phyloP scores from a whole-genome alignment of 2,888 invertebrate genomes.

The Molorchus minor region DNA sequence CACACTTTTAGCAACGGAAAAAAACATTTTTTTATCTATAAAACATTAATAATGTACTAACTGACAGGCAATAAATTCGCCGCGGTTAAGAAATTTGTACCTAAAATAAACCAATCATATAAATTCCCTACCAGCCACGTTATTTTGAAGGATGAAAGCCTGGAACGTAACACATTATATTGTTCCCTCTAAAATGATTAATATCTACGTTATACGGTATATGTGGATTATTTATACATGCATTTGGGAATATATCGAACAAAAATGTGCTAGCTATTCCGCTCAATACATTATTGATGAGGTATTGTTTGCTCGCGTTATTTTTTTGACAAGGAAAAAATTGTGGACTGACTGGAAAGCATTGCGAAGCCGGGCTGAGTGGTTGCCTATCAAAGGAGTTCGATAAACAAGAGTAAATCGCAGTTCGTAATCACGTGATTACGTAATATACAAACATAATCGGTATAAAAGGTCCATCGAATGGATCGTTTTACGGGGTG shows the following conservation, averaged over 20 bases:
- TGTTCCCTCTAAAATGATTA: constrained; percentile 26
- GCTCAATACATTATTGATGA: constrained; percentile 30
- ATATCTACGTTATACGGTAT: constrained; percentile 7
- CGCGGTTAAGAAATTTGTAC: neutral
- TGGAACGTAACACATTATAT: constrained; percentile 18
- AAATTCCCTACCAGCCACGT: neutral
- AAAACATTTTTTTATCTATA: too few relatives aligned
- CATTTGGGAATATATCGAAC: constrained; percentile 21
- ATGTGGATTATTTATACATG: constrained; percentile 27
- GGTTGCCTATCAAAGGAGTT: constrained; percentile 2
- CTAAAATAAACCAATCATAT: constrained; percentile 1
- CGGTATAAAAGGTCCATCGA: too few relatives aligned
- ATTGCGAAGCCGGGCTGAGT: neutral
- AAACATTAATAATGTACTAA: too few relatives aligned
- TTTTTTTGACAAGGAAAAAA: constrained; percentile 29
- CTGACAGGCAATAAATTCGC: neutral
- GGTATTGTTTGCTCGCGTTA: constrained; percentile 20
- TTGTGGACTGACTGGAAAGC: constrained; percentile 21
- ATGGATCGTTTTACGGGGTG: too few relatives aligned
- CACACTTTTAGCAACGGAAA: too few relatives aligned
- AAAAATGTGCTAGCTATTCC: constrained; percentile 9
- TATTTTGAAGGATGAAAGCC: constrained; percentile 6
- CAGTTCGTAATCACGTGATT: too few relatives aligned
- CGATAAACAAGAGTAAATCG: constrained; percentile 5
- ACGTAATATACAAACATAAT: too few relatives aligned